A percentile compares a stretch with the other conserved stretches of the same genome.
phyloP scores from a whole-genome alignment of 2,113 vertebrate genomes.

The Sinocyclocheilus anshuiensis region DNA sequence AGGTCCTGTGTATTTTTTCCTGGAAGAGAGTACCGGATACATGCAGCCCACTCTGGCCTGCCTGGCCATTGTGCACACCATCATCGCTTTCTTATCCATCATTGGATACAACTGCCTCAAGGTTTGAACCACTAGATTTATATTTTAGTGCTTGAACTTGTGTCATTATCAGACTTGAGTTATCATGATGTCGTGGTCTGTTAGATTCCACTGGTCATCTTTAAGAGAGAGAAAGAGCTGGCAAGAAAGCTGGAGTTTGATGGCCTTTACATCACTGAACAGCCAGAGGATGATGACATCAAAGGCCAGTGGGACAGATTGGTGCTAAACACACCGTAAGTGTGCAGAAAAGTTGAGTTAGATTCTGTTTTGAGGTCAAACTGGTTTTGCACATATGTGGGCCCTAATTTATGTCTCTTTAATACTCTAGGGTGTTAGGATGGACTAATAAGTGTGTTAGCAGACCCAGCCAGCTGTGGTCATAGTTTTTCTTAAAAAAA shows the following conservation, averaged over 20 bases:
- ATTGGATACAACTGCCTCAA: slow-evolving; percentile 97
- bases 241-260: slow-evolving; percentile 93
- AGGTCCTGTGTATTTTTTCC: slow-evolving; percentile 85
- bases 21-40: slow-evolving; percentile 95
- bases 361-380: background rate
- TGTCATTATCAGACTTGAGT: background rate
- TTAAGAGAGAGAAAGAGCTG: slow-evolving; percentile 91
- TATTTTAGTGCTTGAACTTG: background rate
- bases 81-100: slow-evolving; percentile 93
- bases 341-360: background rate
- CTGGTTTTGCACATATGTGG: background rate
- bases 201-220: slow-evolving; percentile 91
- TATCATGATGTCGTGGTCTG: background rate
- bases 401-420: background rate
- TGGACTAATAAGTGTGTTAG: background rate
- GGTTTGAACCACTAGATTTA: slow-evolving; percentile 61
- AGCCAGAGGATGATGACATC: slow-evolving; percentile 91
- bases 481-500: background rate
- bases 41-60: slow-evolving; percentile 88
- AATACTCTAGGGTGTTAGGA: background rate
- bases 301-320: slow-evolving; percentile 93
- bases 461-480: background rate
- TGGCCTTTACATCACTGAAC: slow-evolving; percentile 89
- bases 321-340: slow-evolving; percentile 90
- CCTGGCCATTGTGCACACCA: slow-evolving; percentile 83